Base-by-base conservation (phyloP, 2,113 vertebrate species). In the Prunella fulvescens region DNA sequence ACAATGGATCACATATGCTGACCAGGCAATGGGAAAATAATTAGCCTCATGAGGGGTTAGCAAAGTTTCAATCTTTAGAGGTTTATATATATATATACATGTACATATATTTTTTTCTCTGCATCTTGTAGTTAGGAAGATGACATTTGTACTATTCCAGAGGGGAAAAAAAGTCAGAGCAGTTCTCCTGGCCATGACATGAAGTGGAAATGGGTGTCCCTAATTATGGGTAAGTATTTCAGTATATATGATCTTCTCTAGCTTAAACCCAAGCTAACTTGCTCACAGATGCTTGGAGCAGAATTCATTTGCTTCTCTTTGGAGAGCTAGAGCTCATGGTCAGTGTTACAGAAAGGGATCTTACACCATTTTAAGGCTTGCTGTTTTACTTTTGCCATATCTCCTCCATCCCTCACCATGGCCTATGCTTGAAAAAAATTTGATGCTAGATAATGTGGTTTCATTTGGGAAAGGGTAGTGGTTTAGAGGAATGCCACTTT, bases 1-100 rank as follows among this genome's bases (percentile, higher is more conserved):
- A 0, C 7, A 31, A 23, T 5, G 9, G 11, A 25, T 80, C 15
- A n/a, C 0, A 2, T 39, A 14, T 1, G 33, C 20, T 20, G 23
- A n/a, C 19, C 6, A 73, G 45, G 12, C 10, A 53, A 67, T 23
- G 39, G 25, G 22, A 81, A 83, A 79, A 54, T 26, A 74, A 62
- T 20, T 31, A 71, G 9, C 24, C 3, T 53, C 18, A 39, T 20
- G 10, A 67, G 28, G 9, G 50, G 11, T 60, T 31, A 53, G 23
- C 11, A 24, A 72, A 66, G 1, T 53, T 40, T 66, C 10, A 19
- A 11, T 17, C 10, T 65, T 67, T 31, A n/a, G 35, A 77, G 9
- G 5, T 13, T 57, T 0, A n/a, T 26, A 8, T 42, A 12, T 12
- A 5, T 14, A 12, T 62, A 11, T 11, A 14, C 45, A 6, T 15